phyloP scores from a whole-genome alignment of 2,888 invertebrate species.

The Ichneumon xanthorius region DNA sequence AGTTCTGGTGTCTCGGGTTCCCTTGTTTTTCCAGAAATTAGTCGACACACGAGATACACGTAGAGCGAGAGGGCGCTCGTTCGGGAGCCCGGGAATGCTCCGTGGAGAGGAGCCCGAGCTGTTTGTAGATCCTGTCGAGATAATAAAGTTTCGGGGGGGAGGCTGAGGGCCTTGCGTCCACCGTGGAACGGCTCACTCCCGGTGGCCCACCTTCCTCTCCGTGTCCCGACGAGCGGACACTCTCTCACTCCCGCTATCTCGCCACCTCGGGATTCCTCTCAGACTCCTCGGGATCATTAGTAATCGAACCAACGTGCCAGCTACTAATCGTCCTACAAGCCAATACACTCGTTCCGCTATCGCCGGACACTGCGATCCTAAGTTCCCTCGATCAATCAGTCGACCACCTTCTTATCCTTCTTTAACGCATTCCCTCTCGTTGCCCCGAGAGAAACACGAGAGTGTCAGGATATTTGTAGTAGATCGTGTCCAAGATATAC shows the following conservation, averaged over 20 bases:
- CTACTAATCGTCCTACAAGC: conserved; percentile 59
- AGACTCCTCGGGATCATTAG: conserved; percentile 36
- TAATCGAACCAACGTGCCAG: conserved; percentile 55
- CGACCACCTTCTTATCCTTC: conserved; percentile 7
- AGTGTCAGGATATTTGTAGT: conserved; percentile 20
- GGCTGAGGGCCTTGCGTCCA: conserved; percentile 10
- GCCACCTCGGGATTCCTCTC: conserved; percentile 42
- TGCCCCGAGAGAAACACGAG: neutral
- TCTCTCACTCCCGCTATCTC: conserved; percentile 27
- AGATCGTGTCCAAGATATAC: conserved; percentile 58
- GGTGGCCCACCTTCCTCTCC: conserved; percentile 46
- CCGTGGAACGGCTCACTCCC: conserved; percentile 45
- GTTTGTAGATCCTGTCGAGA: conserved; percentile 64
- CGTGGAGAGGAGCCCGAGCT: conserved; percentile 43
- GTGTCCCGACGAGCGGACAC: conserved; percentile 8
- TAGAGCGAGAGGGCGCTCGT: conserved; percentile 16
- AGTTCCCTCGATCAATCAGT: conserved; percentile 59
- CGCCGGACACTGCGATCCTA: conserved; percentile 40
- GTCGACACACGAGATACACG: conserved; percentile 42
- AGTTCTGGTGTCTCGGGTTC: conserved; percentile 31
- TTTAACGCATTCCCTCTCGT: conserved; percentile 1
- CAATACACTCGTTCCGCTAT: conserved; percentile 39
- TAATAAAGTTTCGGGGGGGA: conserved; percentile 45
- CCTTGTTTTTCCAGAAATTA: conserved; percentile 65
- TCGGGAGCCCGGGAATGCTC: conserved; percentile 45